Base-by-base conservation (phyloP, 2,797 vertebrate genomes). In the Microchirus variegatus region DNA sequence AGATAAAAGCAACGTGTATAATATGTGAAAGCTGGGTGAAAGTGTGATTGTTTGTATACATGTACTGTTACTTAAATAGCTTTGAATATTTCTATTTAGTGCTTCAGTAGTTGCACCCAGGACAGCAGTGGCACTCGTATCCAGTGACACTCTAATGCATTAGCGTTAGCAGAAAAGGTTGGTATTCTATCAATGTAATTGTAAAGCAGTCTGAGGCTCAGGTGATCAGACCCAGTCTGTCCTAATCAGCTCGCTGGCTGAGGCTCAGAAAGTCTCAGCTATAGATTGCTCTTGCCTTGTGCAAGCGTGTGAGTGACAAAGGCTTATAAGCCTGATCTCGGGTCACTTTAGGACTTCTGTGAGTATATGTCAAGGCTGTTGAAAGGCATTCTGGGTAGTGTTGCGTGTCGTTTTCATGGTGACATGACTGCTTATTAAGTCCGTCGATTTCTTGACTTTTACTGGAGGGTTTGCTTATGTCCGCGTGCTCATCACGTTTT, bases 1-100 rank as follows among this genome's bases (percentile, higher is more conserved):
- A 85, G 87, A 90, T 91, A 89, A 89, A 89, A 85, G 83, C 75
- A 70, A 82, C 69, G 84, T 75, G 80, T 80, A 44, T 72, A 77
- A 84, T 82, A 74, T 82, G 78, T 72, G 67, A 47, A 59, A 83
- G 53, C 46, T 58, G 49, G 58, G 10, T 67, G 44, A 65, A 69
- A 53, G 73, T 68, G 73, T 60, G 74, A 81, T 81, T 36, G 50
- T 81, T 85, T 77, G 80, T 85, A 45, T 70, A 51, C 61, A 53
- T 69, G 71, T 74, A 63, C 63, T 77, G 70, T 65, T 75, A 77
- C 82, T 75, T 75, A 76, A 82, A 67, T 16, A 0, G 36, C 59
- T 71, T 75, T 67, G 67, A 70, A 76, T 70, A 47, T 70, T 71
- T 58, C 9, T 59, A 61, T 16, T 70, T 64, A 61, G 59, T 53